phyloP scores from a whole-genome alignment of 1,140 invertebrate genomes.

The Magallana ariakensis region DNA sequence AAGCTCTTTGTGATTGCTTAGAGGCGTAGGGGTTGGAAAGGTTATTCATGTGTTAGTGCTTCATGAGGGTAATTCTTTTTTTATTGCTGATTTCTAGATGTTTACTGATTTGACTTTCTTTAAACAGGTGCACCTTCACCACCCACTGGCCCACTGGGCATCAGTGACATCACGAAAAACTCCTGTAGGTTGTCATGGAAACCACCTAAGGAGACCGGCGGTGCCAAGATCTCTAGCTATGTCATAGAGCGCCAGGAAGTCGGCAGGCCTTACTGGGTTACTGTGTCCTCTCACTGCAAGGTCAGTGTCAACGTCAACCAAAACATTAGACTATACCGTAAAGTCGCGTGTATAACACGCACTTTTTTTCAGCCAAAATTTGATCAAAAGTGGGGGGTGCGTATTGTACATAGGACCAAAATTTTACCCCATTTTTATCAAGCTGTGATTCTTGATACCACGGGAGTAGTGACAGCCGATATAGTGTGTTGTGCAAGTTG shows the following conservation, averaged over 20 bases:
- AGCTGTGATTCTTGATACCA: no score
- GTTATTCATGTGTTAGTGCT: no score
- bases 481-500: no score
- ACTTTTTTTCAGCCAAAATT: no score
- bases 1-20: no score
- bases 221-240: slow-evolving; percentile 93
- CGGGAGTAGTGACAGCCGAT: no score
- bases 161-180: slow-evolving; percentile 96
- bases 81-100: background rate
- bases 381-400: no score
- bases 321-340: background rate
- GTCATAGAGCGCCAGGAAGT: slow-evolving; percentile 90
- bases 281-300: slow-evolving; percentile 76
- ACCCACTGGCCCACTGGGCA: slow-evolving; percentile 95
- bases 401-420: no score
- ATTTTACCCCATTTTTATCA: no score
- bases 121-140: slow-evolving; percentile 89
- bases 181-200: slow-evolving; percentile 93
- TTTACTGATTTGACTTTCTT: background rate
- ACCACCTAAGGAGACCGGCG: slow-evolving; percentile 94
- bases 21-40: no score
- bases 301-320: slow-evolving; percentile 59
- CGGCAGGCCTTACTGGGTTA: slow-evolving; percentile 79
- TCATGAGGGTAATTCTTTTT: no score
- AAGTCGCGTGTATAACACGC: no score